phyloP scores from a whole-genome alignment of 2,888 invertebrate species.

The Chloromyia formosa region DNA sequence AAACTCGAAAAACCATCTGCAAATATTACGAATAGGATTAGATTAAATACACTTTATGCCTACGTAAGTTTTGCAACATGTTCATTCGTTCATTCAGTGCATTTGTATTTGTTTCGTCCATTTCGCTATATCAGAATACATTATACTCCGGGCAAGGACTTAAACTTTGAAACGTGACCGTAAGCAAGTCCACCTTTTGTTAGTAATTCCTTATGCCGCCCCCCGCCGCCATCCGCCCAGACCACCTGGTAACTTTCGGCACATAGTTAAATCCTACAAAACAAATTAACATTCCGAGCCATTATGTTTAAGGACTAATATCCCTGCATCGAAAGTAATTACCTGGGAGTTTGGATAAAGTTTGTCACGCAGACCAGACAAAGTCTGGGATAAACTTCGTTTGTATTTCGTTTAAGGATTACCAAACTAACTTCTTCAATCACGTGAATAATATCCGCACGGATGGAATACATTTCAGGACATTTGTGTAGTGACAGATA shows the following conservation, averaged over 20 bases:
- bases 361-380: constrained; percentile 47
- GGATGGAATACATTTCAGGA: neutral
- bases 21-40: constrained; percentile 22
- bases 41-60: constrained; percentile 3
- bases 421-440: constrained; percentile 48
- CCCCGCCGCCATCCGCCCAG: neutral
- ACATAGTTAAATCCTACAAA: constrained; percentile 40
- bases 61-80: constrained; percentile 7
- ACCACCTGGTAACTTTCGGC: constrained; percentile 24
- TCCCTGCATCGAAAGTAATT: constrained; percentile 45
- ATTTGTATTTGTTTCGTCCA: constrained; percentile 14
- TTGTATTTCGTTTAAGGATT: constrained; percentile 34
- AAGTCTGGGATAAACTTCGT: neutral
- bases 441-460: constrained; percentile 40
- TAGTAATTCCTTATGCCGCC: neutral
- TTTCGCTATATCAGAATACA: neutral
- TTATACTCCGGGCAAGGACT: neutral
- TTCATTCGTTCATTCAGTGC: constrained; percentile 6
- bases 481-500: too few species aligned
- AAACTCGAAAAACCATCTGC: constrained; percentile 27
- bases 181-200: constrained; percentile 4
- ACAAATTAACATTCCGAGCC: constrained; percentile 42
- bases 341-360: constrained; percentile 45
- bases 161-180: constrained; percentile 30
- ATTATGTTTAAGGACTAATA: constrained; percentile 36